Evolutionary conservation across 2,797 vertebrate species (phyloP).

Genomic region (Cheirogaleus major): DNA sequence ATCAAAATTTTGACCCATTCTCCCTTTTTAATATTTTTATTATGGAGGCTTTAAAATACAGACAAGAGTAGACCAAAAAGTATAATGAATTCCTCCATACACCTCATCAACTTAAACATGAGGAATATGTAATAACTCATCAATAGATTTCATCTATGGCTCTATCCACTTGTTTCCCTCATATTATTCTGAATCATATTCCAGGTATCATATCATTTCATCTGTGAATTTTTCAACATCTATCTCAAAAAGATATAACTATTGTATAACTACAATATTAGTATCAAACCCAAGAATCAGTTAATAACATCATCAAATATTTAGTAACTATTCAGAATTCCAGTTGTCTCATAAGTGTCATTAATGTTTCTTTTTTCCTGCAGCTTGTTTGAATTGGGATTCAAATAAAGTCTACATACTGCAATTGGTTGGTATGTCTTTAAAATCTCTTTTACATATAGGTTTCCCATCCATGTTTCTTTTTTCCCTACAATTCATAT

Average conservation of each 20-base stretch:
- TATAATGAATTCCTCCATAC: background rate
- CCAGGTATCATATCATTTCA: background rate
- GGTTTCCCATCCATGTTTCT: background rate
- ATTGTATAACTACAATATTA: background rate
- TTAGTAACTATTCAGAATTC: constrained; percentile 15
- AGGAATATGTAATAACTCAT: background rate
- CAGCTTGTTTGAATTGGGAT: background rate
- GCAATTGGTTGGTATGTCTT: background rate
- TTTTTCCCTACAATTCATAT: background rate
- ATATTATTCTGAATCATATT: background rate
- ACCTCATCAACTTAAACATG: background rate
- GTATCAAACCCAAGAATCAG: background rate
- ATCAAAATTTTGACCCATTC: background rate
- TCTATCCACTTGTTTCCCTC: background rate
- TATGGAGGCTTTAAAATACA: constrained; percentile 7
- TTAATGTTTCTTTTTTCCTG: background rate
- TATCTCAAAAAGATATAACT: background rate
- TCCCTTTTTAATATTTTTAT: background rate
- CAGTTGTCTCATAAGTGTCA: background rate
- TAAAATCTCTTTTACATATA: background rate
- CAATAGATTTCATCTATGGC: background rate
- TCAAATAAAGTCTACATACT: background rate
- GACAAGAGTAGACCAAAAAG: background rate
- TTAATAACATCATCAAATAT: background rate
- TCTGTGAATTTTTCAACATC: background rate